Percentiles rank a stretch among this genome's conserved stretches.
Evolutionary conservation across 2,888 invertebrate species (phyloP).

Genomic region (Euplexia lucipara): DNA sequence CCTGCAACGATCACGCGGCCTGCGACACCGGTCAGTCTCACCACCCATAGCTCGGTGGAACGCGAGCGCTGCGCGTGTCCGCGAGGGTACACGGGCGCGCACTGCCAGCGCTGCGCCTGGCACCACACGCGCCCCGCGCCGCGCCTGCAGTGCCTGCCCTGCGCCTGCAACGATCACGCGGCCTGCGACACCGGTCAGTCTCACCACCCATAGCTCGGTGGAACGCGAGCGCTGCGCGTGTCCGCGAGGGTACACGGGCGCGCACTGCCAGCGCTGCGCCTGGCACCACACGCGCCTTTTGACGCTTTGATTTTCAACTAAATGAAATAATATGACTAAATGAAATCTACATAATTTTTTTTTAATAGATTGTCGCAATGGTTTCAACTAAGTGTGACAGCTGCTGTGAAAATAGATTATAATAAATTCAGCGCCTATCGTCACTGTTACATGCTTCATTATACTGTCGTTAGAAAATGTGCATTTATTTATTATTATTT

Average conservation of each 20-base stretch:
- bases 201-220: too few species aligned
- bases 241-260: conserved; percentile 94
- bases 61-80: conserved; percentile 97
- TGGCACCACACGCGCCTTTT: conserved; percentile 80
- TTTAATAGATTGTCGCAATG: too few species aligned
- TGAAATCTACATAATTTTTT: too few species aligned
- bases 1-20: conserved; percentile 96
- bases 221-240: conserved; percentile 95
- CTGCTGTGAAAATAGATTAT: too few species aligned
- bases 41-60: conserved; percentile 84
- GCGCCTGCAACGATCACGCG: conserved; percentile 97
- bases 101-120: conserved; percentile 95
- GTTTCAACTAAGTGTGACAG: too few species aligned
- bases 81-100: conserved; percentile 93
- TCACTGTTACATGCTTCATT: too few species aligned
- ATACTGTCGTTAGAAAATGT: too few species aligned
- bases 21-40: conserved; percentile 92
- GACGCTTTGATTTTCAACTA: too few species aligned
- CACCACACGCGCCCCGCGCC: conserved; percentile 90
- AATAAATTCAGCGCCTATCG: too few species aligned
- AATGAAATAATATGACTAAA: too few species aligned
- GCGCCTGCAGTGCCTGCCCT: conserved; percentile 93
- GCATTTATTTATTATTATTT: too few species aligned
- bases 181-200: conserved; percentile 93
- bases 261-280: conserved; percentile 96